These are phyloP conservation scores for Gnathonemus longibarbis DNA, from an alignment of 2,113 vertebrate species.

Conservation along the genomic window DNA sequence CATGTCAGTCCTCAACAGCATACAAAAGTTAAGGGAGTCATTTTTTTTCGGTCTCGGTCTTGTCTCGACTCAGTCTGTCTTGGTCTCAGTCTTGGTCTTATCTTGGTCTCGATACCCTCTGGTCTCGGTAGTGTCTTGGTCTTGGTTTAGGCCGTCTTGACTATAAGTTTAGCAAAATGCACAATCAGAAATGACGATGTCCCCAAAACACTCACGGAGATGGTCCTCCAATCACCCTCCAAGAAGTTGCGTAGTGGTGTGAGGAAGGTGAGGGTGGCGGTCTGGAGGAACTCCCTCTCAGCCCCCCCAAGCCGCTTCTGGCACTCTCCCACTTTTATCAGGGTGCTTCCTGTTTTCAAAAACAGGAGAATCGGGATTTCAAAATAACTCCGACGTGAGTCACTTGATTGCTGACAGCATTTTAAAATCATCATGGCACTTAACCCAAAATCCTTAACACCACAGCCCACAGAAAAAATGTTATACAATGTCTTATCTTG, in stretches of 20 bases:
- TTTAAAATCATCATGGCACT: background rate
- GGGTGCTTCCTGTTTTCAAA: constrained; percentile 61
- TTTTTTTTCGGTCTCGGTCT: too few relatives aligned
- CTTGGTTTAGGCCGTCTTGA: too few relatives aligned
- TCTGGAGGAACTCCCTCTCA: constrained; percentile 72
- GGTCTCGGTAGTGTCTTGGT: too few relatives aligned
- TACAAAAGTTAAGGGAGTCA: too few relatives aligned
- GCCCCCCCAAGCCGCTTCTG: constrained; percentile 67
- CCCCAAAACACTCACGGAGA: constrained; percentile 59
- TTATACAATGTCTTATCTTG: too few relatives aligned
- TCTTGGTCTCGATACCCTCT: too few relatives aligned
- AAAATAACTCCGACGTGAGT: background rate
- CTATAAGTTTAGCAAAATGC: background rate
- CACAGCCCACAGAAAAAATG: background rate
- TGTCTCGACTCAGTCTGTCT: too few relatives aligned
- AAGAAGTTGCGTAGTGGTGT: constrained; percentile 77
- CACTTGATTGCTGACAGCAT: background rate
- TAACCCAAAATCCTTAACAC: background rate
- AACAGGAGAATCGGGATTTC: background rate
- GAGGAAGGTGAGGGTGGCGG: constrained; percentile 70
- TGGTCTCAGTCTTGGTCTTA: too few relatives aligned
- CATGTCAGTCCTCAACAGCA: too few relatives aligned
- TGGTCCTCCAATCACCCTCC: constrained; percentile 78
- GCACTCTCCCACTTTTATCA: constrained; percentile 71
- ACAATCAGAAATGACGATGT: background rate